Conservation (phyloP, 1,140 invertebrate species). For the Megalonaias nervosa region DNA sequence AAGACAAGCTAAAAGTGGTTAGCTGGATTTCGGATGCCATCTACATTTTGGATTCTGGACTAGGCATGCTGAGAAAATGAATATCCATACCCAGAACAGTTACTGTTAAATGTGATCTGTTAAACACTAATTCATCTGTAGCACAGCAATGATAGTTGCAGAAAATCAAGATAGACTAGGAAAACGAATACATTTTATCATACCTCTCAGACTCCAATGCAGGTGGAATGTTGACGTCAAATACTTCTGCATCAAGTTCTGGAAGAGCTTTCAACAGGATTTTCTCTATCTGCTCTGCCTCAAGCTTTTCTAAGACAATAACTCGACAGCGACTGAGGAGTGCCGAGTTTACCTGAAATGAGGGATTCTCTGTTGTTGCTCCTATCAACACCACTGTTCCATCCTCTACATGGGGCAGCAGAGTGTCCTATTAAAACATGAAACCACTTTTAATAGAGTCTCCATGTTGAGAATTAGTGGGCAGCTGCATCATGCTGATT, state of each 20-base stretch:
- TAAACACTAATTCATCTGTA: too few species aligned
- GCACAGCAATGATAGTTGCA: too few species aligned
- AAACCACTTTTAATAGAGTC: neutral
- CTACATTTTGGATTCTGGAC: too few species aligned
- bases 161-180: too few species aligned
- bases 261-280: constrained; percentile 79
- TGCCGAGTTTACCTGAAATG: constrained; percentile 86
- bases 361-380: constrained; percentile 92
- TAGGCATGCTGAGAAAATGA: too few species aligned
- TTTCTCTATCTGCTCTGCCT: constrained; percentile 74
- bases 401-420: constrained; percentile 85
- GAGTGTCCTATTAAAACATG: constrained; percentile 76
- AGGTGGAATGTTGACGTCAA: constrained; percentile 4
- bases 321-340: constrained; percentile 81
- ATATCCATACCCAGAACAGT: too few species aligned
- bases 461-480: neutral
- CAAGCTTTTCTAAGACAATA: constrained; percentile 83
- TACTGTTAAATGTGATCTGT: too few species aligned
- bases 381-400: constrained; percentile 87
- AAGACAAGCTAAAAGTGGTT: too few species aligned
- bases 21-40: too few species aligned
- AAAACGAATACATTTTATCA: too few species aligned
- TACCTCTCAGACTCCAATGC: too few species aligned
- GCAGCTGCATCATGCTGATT: neutral
- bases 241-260: constrained; percentile 30